These are phyloP conservation scores for Scaptomyza graminum DNA, from an alignment of 1,140 invertebrate genomes.

Conservation along the genomic window DNA sequence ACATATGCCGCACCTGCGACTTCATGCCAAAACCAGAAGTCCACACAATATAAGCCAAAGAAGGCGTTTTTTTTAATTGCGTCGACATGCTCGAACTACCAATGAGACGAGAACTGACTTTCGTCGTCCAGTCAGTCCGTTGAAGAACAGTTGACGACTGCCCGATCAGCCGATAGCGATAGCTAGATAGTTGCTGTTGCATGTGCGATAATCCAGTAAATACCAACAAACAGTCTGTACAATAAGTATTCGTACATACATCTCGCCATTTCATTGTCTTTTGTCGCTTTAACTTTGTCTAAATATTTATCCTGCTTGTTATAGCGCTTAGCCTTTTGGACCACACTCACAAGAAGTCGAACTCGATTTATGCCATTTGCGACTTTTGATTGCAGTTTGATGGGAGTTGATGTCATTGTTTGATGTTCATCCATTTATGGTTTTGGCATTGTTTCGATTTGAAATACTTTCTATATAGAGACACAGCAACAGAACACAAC, in stretches of 20 bases:
- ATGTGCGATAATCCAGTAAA: slow-evolving; percentile 56
- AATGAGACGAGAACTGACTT: slow-evolving; percentile 49
- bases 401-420: slow-evolving; percentile 4
- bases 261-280: neutral
- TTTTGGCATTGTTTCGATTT: neutral
- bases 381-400: slow-evolving; percentile 10
- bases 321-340: too few relatives aligned
- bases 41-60: slow-evolving; percentile 44
- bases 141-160: slow-evolving; percentile 35
- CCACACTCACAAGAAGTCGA: neutral
- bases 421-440: slow-evolving; percentile 30
- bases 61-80: slow-evolving; percentile 78
- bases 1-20: slow-evolving; percentile 77
- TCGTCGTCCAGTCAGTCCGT: slow-evolving; percentile 44
- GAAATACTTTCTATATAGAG: slow-evolving; percentile 13
- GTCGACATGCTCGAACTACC: slow-evolving; percentile 70
- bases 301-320: slow-evolving; percentile 62
- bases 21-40: slow-evolving; percentile 71
- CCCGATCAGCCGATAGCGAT: slow-evolving; percentile 55
- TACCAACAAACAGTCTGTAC: slow-evolving; percentile 10
- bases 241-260: slow-evolving; percentile 11
- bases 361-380: slow-evolving; percentile 1
- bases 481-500: neutral
- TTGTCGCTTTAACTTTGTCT: slow-evolving; percentile 36
- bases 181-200: too few relatives aligned